Evolutionary conservation across 2,888 invertebrate genomes (phyloP).

Genomic region (Caenorhabditis becei): DNA sequence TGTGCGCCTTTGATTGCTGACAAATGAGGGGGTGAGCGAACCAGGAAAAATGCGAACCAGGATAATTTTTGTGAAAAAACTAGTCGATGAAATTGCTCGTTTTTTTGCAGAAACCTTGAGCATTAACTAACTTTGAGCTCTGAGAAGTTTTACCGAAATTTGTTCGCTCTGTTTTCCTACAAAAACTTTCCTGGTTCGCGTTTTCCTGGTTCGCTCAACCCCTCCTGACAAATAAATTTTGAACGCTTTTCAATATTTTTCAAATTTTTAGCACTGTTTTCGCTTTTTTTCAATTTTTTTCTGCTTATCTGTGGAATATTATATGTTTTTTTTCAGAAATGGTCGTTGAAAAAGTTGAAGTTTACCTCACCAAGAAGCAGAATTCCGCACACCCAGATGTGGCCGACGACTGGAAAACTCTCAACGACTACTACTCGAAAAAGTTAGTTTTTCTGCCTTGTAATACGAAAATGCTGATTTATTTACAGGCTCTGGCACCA

Average conservation of each 20-base stretch:
- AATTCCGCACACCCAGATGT: slow-evolving; percentile 68
- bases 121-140: too few species aligned
- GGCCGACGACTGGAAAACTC: slow-evolving; percentile 76
- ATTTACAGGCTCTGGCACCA: slow-evolving; percentile 80
- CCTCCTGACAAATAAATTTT: slow-evolving; percentile 4
- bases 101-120: too few species aligned
- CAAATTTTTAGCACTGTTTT: background rate
- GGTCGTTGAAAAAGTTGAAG: slow-evolving; percentile 73
- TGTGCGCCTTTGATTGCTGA: slow-evolving; percentile 55
- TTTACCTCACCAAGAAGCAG: slow-evolving; percentile 74
- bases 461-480: background rate
- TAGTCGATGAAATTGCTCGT: too few species aligned
- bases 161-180: too few species aligned
- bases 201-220: too few species aligned
- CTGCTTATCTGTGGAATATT: background rate
- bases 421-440: slow-evolving; percentile 75
- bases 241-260: background rate
- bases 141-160: too few species aligned
- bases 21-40: too few species aligned
- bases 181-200: too few species aligned
- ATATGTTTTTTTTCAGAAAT: slow-evolving; percentile 18
- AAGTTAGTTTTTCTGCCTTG: slow-evolving; percentile 68
- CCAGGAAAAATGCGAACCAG: too few species aligned
- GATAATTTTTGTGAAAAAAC: too few species aligned
- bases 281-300: background rate